Evolutionary conservation across 1,140 invertebrate species (phyloP).

Genomic region (Lasioglossum baleicum): DNA sequence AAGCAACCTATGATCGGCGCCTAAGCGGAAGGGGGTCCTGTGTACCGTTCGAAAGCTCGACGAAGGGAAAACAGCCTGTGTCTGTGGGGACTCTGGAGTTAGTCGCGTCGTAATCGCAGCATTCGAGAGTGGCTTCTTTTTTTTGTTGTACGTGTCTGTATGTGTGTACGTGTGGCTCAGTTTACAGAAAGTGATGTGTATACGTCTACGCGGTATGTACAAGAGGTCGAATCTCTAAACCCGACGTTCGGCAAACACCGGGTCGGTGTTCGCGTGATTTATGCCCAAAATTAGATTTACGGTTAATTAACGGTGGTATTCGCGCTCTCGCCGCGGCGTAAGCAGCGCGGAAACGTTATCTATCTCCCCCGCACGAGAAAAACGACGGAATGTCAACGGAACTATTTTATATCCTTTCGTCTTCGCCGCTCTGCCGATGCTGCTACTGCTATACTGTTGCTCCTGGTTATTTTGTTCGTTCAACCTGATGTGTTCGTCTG

Average conservation of each 20-base stretch:
- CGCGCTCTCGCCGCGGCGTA: slow-evolving; percentile 36
- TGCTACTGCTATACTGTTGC: too few relatives aligned
- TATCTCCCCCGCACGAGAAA: not conserved
- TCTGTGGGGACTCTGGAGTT: not conserved
- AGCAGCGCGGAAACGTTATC: slow-evolving; percentile 49
- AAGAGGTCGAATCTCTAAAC: slow-evolving; percentile 29
- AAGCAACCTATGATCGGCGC: too few relatives aligned
- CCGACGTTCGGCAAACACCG: slow-evolving; percentile 52
- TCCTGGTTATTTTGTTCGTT: not conserved
- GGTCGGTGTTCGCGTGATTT: slow-evolving; percentile 64
- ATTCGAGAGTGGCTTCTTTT: slow-evolving; percentile 16
- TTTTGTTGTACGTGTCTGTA: slow-evolving; percentile 5
- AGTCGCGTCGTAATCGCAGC: slow-evolving; percentile 40
- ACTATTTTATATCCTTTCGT: not conserved
- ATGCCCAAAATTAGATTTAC: slow-evolving; percentile 70
- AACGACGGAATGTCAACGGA: slow-evolving; percentile 31
- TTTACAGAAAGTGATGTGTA: slow-evolving; percentile 44
- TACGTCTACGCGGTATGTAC: slow-evolving; percentile 50
- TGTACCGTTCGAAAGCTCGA: slow-evolving; percentile 34
- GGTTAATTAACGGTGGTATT: slow-evolving; percentile 54
- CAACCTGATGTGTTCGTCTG: not conserved
- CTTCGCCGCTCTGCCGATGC: too few relatives aligned
- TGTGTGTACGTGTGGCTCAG: slow-evolving; percentile 25
- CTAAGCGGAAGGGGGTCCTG: too few relatives aligned
- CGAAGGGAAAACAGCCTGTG: slow-evolving; percentile 21